phyloP scores from a whole-genome alignment of 2,797 vertebrate species.

The Cynodonichthys magdalenae region DNA sequence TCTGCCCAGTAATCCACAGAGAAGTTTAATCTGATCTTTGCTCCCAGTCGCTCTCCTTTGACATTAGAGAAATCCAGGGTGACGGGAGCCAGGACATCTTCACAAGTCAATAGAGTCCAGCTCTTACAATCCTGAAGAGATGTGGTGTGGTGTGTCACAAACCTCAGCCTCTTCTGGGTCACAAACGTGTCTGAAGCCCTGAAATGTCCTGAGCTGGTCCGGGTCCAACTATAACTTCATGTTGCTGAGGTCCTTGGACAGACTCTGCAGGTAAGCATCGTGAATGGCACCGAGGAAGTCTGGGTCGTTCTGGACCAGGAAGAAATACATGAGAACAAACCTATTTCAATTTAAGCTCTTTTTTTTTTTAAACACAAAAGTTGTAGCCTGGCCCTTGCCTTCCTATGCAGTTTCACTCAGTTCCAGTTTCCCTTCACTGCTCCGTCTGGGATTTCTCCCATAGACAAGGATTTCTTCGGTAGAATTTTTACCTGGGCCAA shows the following conservation, averaged over 20 bases:
- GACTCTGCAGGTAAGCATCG: slow-evolving; percentile 90
- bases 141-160: slow-evolving; percentile 7
- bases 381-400: too few relatives aligned
- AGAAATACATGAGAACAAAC: background rate
- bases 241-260: slow-evolving; percentile 88
- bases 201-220: background rate
- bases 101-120: background rate
- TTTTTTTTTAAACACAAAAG: background rate
- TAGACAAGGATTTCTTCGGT: too few relatives aligned
- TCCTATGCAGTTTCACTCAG: too few relatives aligned
- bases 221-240: slow-evolving; percentile 83
- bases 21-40: background rate
- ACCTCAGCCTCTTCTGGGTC: slow-evolving; percentile 11
- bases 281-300: slow-evolving; percentile 92
- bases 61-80: background rate
- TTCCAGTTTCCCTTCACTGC: too few relatives aligned
- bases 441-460: too few relatives aligned
- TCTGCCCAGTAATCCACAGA: slow-evolving; percentile 8
- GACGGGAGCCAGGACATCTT: slow-evolving; percentile 8
- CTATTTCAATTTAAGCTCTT: background rate
- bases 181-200: background rate
- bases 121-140: slow-evolving; percentile 1
- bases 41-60: slow-evolving; percentile 17
- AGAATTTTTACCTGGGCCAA: too few relatives aligned
- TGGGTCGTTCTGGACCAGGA: slow-evolving; percentile 87